Base-by-base conservation (phyloP, 2,888 invertebrate genomes). In the Cephus rjabovi region DNA sequence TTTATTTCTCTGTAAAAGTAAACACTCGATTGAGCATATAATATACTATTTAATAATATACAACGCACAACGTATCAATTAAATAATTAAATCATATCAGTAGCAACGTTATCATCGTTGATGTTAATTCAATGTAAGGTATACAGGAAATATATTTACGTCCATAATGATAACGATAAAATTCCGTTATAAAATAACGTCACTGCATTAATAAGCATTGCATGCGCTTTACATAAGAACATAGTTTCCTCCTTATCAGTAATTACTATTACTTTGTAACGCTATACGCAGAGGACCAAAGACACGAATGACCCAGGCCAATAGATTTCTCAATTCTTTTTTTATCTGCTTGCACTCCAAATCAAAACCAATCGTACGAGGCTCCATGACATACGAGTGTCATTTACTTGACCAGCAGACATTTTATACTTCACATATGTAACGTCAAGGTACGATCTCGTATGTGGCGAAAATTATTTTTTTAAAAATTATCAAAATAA, bases 251-350 rank as follows among this genome's bases (percentile, higher is more conserved):
- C 34, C n/a, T 79, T 35, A 30, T 34, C 37, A 11, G 56, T 34
- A 37, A 69, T 75, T 69, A 30, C 69, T 70, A 34, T 40, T 35
- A 71, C 74, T 35, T 74, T 68, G 34, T 79, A 40, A 69, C 79
- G 79, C 75, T 74, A 79, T 74, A 70, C 37, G 34, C 69, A 56
- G 34, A 77, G 76, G 40, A 37, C 40, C 79, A 37, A 75, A 74
- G 77, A 30, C 79, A 76, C 73, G 80, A 80, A 81, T 77, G 79
- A 79, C 79, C 73, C 76, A 71, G 34, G 68, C 77, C 75, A 76
- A 78, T 78, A 76, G 37, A 75, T 76, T 69, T 56, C 6, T 56
- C 23, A 1, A 56, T 56, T 56, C 9, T 56, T 9, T 40, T 23
- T 23, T 4, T 34, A 76, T 68, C 31, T 69, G 37, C 68, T 15